Conservation (phyloP, 2,888 invertebrate genomes). For the Venusia cambrica region DNA sequence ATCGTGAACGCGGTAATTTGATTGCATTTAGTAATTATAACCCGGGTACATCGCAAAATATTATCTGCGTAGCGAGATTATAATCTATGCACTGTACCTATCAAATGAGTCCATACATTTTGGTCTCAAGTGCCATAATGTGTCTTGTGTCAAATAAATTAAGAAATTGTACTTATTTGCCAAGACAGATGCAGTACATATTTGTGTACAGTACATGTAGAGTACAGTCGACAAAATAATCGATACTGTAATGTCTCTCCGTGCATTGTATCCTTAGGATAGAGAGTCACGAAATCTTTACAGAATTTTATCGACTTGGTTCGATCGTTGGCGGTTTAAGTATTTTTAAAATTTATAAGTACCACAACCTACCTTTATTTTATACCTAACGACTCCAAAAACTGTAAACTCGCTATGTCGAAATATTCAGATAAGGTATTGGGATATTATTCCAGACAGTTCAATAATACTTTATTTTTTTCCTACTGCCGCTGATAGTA, state of each 20-base stretch:
- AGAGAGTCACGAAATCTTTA: no score
- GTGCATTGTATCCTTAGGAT: no score
- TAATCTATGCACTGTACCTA: constrained; percentile 8
- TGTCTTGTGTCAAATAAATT: constrained; percentile 50
- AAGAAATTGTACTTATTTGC: constrained; percentile 54
- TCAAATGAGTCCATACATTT: constrained; percentile 15
- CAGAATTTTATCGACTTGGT: no score
- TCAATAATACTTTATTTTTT: no score
- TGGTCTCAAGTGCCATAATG: constrained; percentile 19
- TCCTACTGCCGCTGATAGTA: no score
- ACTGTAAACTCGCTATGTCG: no score
- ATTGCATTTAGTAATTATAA: constrained; percentile 25
- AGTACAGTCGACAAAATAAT: constrained; percentile 19
- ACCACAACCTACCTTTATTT: no score
- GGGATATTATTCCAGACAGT: no score
- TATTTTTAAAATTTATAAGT: no score
- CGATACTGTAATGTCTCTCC: constrained; percentile 1
- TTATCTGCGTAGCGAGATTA: constrained; percentile 18
- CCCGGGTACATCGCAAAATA: constrained; percentile 21
- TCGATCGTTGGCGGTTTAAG: no score
- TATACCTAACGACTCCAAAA: no score
- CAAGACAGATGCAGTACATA: constrained; percentile 63
- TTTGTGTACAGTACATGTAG: constrained; percentile 36
- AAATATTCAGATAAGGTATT: no score
- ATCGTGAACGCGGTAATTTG: constrained; percentile 22